Evolutionary conservation across 2,797 vertebrate genomes (phyloP).

Genomic region (Megaceryle alcyon): DNA sequence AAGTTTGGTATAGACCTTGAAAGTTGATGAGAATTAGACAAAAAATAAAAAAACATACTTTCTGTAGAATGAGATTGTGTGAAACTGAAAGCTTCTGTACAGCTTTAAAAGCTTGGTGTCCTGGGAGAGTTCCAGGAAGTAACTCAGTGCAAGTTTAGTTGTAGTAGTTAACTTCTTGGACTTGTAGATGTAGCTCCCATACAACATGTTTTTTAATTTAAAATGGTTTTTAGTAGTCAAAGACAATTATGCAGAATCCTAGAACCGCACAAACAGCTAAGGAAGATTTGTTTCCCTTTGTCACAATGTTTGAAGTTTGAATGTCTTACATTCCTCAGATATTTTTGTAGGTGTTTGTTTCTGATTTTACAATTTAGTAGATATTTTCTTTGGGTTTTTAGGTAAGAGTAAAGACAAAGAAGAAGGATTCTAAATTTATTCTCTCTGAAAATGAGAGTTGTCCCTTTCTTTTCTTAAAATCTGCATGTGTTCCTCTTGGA

Average conservation of each 20-base stretch:
- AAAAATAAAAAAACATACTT: neutral
- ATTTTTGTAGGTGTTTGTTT: neutral
- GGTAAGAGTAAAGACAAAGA: neutral
- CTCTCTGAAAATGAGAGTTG: neutral
- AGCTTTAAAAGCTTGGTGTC: neutral
- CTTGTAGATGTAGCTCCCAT: neutral
- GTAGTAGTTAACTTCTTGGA: neutral
- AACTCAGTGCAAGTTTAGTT: neutral
- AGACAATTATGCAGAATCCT: neutral
- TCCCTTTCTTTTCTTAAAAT: neutral
- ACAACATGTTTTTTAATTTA: neutral
- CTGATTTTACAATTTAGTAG: neutral
- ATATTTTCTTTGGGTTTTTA: neutral
- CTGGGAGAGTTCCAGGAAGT: neutral
- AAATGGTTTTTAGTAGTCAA: neutral
- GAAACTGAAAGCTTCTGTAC: neutral
- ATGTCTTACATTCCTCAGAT: neutral
- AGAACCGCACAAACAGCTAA: neutral
- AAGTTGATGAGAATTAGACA: neutral
- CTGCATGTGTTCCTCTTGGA: neutral
- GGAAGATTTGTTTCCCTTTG: neutral
- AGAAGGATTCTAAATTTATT: neutral
- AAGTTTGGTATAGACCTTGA: neutral
- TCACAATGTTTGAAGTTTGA: neutral
- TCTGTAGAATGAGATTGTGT: neutral